A percentile compares a stretch with the other conserved stretches of the same genome.
Evolutionary conservation across 2,797 vertebrate genomes (phyloP).

Genomic region (Leptatherina wallacei): DNA sequence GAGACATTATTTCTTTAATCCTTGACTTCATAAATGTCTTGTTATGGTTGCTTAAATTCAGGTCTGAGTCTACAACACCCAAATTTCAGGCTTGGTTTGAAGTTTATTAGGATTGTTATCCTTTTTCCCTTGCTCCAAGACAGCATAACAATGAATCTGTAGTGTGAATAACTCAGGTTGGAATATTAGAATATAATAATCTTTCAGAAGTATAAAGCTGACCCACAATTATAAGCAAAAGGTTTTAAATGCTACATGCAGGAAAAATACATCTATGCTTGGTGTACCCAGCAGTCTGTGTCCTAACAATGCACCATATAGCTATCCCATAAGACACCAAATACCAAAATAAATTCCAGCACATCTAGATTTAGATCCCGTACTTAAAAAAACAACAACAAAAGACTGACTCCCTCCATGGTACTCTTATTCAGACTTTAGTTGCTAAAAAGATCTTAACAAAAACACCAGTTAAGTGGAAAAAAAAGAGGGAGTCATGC

Average conservation of each 20-base stretch:
- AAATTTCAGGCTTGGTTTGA: neutral
- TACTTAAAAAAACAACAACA: neutral
- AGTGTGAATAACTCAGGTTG: neutral
- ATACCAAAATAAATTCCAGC: neutral
- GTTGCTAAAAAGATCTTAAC: neutral
- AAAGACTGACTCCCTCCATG: too few species aligned
- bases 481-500: neutral
- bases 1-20: neutral
- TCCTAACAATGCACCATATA: neutral
- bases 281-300: neutral
- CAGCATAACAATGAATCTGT: neutral
- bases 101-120: neutral
- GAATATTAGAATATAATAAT: neutral
- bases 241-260: neutral
- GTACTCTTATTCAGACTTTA: neutral
- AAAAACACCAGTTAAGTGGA: too few species aligned
- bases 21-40: neutral
- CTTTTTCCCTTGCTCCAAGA: neutral
- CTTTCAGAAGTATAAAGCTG: neutral
- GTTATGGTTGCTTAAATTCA: neutral
- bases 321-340: neutral
- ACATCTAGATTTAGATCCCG: neutral
- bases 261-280: neutral
- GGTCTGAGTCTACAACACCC: neutral
- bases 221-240: neutral